These are phyloP conservation scores for Pseudomyrmex flavicornis DNA, from an alignment of 1,140 invertebrate genomes.

Conservation along the genomic window DNA sequence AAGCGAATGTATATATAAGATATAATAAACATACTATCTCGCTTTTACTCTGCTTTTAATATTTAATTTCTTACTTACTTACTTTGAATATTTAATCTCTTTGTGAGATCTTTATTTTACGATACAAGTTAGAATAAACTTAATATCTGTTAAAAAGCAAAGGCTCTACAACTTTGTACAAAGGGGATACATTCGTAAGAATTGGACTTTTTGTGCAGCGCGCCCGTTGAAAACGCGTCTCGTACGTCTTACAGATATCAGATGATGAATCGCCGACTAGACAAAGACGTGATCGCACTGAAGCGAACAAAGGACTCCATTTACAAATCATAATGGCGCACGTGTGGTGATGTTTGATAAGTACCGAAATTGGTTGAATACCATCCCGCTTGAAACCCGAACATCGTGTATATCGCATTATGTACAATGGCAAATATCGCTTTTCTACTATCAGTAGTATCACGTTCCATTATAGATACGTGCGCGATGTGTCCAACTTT, in stretches of 20 bases:
- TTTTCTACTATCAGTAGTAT: constrained; percentile 13
- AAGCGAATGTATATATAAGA: not conserved
- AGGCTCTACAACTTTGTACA: no score
- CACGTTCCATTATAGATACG: not conserved
- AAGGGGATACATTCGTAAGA: not conserved
- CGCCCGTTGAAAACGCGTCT: not conserved
- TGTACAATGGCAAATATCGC: constrained; percentile 22
- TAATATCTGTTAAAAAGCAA: no score
- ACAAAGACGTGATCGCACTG: constrained; percentile 16
- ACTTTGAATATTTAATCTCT: no score
- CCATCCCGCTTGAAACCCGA: constrained; percentile 7
- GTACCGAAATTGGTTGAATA: constrained; percentile 41
- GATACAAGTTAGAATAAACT: no score
- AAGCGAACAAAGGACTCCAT: constrained; percentile 33
- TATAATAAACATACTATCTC: no score
- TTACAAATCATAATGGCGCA: constrained; percentile 36
- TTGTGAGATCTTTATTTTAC: no score
- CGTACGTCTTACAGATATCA: not conserved
- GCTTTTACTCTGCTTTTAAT: no score
- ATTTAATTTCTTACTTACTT: no score
- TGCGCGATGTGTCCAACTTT: not conserved
- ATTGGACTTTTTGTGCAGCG: not conserved
- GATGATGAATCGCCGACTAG: not conserved
- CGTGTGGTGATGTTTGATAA: constrained; percentile 22
- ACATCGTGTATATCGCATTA: not conserved